Conservation (phyloP, 1,140 invertebrate species). For the Orchestia grillus region DNA sequence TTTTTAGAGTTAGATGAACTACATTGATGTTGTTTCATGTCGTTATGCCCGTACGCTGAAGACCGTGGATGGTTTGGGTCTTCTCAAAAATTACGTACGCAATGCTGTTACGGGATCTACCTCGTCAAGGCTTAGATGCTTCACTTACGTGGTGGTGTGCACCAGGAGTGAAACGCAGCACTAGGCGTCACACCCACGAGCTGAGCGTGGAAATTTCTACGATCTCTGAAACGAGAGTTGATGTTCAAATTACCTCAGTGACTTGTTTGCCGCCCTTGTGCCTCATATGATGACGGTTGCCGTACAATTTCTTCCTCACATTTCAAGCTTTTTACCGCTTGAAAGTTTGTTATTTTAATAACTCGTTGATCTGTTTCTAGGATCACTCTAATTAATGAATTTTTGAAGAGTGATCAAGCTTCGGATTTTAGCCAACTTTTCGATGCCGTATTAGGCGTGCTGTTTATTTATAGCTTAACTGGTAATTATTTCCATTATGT, state of each 20-base stretch:
- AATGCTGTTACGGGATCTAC: too few relatives aligned
- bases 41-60: neutral
- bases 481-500: neutral
- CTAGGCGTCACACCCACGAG: too few relatives aligned
- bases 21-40: neutral
- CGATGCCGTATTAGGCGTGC: neutral
- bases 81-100: too few relatives aligned
- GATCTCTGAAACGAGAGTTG: too few relatives aligned
- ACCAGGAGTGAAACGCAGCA: too few relatives aligned
- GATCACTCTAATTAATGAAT: neutral
- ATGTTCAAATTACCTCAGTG: too few relatives aligned
- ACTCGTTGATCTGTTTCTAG: neutral
- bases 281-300: neutral
- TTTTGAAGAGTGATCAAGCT: neutral
- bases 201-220: too few relatives aligned
- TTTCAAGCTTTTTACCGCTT: neutral
- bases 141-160: too few relatives aligned
- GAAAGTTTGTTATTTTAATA: neutral
- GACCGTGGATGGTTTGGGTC: neutral
- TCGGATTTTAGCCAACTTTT: neutral
- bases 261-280: neutral
- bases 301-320: neutral
- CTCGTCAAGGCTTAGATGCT: too few relatives aligned
- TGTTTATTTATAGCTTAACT: neutral
- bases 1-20: neutral